Evolutionary conservation across 2,888 invertebrate species (phyloP).

Genomic region (Timema cristinae): DNA sequence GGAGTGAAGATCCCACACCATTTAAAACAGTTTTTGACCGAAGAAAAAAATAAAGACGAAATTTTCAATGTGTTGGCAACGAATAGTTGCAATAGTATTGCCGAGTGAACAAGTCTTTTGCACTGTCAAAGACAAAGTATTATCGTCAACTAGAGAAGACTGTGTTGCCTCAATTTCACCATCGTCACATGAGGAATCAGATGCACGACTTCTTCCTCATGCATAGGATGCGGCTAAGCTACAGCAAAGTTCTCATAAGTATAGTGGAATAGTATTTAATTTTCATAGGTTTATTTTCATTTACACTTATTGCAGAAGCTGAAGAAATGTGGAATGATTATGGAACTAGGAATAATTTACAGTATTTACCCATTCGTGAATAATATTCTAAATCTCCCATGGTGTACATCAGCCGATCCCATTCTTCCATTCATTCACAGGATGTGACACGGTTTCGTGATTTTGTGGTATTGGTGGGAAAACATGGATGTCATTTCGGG

Average conservation of each 20-base stretch:
- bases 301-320: neutral
- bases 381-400: neutral
- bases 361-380: neutral
- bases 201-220: slow-evolving; percentile 18
- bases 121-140: slow-evolving; percentile 11
- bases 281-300: slow-evolving; percentile 12
- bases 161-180: slow-evolving; percentile 8
- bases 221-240: slow-evolving; percentile 4
- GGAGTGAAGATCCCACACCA: neutral
- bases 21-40: slow-evolving; percentile 13
- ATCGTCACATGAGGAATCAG: slow-evolving; percentile 19
- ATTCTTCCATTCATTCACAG: slow-evolving; percentile 17
- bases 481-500: slow-evolving; percentile 15
- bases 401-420: neutral
- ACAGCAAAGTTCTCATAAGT: neutral
- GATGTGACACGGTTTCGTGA: slow-evolving; percentile 18
- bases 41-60: slow-evolving; percentile 14
- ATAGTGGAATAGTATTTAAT: slow-evolving; percentile 17
- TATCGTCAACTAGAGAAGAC: slow-evolving; percentile 2
- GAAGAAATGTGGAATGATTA: slow-evolving; percentile 16
- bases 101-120: slow-evolving; percentile 2
- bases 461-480: slow-evolving; percentile 15
- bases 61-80: slow-evolving; percentile 11
- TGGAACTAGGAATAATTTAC: slow-evolving; percentile 4
- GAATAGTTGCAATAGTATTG: neutral